Conservation (phyloP, 2,797 vertebrate genomes). For the Staurois parvus region DNA sequence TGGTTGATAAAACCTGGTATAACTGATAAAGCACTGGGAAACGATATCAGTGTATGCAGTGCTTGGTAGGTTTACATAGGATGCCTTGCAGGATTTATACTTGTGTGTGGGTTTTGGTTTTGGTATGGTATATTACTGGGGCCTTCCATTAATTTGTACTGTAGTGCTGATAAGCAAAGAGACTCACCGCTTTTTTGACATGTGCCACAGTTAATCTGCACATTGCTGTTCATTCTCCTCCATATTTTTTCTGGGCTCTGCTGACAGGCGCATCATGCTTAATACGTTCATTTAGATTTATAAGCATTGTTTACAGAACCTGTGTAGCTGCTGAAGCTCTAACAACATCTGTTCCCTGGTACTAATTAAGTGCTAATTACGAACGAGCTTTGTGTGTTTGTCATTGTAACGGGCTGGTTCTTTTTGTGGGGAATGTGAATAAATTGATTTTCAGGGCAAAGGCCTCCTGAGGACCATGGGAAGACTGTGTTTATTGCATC, state of each 20-base stretch:
- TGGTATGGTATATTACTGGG: neutral
- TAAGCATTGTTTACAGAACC: slow-evolving; percentile 97
- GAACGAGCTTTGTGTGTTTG: slow-evolving; percentile 85
- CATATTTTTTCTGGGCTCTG: slow-evolving; percentile 77
- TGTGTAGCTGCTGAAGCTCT: slow-evolving; percentile 87
- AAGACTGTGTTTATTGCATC: neutral
- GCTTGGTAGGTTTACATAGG: neutral
- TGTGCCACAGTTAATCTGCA: neutral
- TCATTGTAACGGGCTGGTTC: slow-evolving; percentile 84
- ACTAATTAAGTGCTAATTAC: slow-evolving; percentile 97
- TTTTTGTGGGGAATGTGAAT: slow-evolving; percentile 87
- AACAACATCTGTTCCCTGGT: slow-evolving; percentile 92
- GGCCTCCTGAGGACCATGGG: slow-evolving; percentile 24
- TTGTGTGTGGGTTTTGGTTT: neutral
- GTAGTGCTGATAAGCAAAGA: neutral
- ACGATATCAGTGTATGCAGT: no score
- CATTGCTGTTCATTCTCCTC: slow-evolving; percentile 43
- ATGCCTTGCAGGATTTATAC: no score
- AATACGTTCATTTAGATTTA: slow-evolving; percentile 89
- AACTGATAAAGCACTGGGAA: neutral
- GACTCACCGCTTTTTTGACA: neutral
- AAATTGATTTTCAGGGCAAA: slow-evolving; percentile 87
- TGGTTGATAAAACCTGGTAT: no score
- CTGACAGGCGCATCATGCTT: slow-evolving; percentile 83
- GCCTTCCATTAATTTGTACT: neutral